Percentiles rank a stretch among this genome's conserved stretches.
Evolutionary conservation across 2,888 invertebrate genomes (phyloP).

Genomic region (Hipparchia sbordonii): DNA sequence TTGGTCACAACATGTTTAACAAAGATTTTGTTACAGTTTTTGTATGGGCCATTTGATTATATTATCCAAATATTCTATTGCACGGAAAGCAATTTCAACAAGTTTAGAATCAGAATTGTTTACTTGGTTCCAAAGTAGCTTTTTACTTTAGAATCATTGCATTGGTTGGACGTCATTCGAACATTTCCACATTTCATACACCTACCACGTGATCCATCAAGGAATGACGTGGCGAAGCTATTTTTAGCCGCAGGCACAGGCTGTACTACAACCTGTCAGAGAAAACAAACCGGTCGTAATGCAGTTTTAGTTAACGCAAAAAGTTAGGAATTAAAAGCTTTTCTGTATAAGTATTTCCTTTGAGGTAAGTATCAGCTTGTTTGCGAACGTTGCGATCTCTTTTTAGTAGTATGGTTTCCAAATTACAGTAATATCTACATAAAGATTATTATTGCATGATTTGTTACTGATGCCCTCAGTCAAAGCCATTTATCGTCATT

Average conservation of each 20-base stretch:
- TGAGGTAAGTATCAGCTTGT: neutral
- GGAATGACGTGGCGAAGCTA: constrained; percentile 35
- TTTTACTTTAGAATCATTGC: neutral
- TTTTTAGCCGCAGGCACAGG: constrained; percentile 38
- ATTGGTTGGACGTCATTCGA: neutral
- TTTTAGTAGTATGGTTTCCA: neutral
- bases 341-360: constrained; percentile 16
- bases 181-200: constrained; percentile 22
- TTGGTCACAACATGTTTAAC: too few species aligned
- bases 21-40: too few species aligned
- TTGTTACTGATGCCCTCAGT: too few species aligned
- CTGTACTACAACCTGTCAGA: constrained; percentile 35
- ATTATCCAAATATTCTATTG: neutral
- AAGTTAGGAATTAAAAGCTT: constrained; percentile 22
- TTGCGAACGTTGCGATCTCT: neutral
- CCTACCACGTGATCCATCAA: constrained; percentile 26
- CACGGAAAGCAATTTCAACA: neutral
- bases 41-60: neutral
- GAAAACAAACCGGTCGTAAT: constrained; percentile 34
- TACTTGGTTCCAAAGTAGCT: neutral
- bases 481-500: too few species aligned
- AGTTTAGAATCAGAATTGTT: neutral
- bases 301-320: constrained; percentile 32
- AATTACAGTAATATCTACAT: too few species aligned
- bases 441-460: too few species aligned